Conservation (phyloP, 2,797 vertebrate species). For the Characodon lateralis region DNA sequence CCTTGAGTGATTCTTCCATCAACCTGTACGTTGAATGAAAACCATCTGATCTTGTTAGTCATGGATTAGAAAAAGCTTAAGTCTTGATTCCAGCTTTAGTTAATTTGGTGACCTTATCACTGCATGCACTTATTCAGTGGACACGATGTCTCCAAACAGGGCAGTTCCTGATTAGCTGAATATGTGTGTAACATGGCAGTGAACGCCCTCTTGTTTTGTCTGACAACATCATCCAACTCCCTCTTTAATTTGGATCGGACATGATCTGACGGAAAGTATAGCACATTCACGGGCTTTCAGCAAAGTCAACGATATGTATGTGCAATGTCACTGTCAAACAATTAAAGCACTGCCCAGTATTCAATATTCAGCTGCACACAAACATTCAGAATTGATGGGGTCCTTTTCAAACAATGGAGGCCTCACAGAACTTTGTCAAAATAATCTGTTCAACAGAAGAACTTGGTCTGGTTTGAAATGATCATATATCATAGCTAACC, state of each 20-base stretch:
- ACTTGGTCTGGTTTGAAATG: not conserved
- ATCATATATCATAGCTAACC: not conserved
- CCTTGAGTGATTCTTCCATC: constrained; percentile 52
- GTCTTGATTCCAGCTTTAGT: constrained; percentile 75
- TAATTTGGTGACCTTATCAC: constrained; percentile 71
- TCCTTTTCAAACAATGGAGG: constrained; percentile 11
- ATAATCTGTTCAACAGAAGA: constrained; percentile 17
- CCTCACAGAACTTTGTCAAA: constrained; percentile 10
- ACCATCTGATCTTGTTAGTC: constrained; percentile 76
- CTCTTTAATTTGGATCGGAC: constrained; percentile 32
- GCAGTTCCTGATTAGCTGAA: constrained; percentile 68
- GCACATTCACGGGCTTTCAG: constrained; percentile 50
- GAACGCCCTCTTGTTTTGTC: constrained; percentile 73
- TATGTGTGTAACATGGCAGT: constrained; percentile 57
- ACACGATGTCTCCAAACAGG: constrained; percentile 56
- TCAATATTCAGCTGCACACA: constrained; percentile 26
- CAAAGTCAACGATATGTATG: constrained; percentile 53
- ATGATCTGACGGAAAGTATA: constrained; percentile 33
- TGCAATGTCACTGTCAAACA: constrained; percentile 73
- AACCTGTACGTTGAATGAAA: constrained; percentile 57
- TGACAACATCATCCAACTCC: constrained; percentile 52
- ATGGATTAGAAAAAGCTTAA: constrained; percentile 70
- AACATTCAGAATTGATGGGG: not conserved
- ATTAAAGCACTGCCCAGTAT: constrained; percentile 42
- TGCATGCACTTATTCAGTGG: constrained; percentile 49